Conservation (phyloP, 30 jellyfish, hydroid and myxozoan genomes). For the Pelagia noctiluca region DNA sequence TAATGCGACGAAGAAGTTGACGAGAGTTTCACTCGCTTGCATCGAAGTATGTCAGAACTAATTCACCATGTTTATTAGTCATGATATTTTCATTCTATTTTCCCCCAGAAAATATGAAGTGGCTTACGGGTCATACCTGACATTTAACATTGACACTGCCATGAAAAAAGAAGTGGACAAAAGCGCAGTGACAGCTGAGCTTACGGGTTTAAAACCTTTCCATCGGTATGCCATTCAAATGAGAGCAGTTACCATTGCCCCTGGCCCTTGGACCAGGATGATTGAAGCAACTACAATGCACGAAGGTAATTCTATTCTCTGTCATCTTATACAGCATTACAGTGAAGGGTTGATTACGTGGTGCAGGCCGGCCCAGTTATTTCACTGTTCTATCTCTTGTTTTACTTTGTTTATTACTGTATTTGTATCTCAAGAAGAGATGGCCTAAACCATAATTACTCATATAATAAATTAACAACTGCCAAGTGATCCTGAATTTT, state of each 20-base stretch:
- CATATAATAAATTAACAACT: too few species aligned
- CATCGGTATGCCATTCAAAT: conserved; percentile 58
- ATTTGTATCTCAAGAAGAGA: not conserved
- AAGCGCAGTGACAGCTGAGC: not conserved
- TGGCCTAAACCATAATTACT: not conserved
- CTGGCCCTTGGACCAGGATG: conserved; percentile 79
- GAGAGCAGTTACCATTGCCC: conserved; percentile 73
- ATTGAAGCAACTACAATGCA: conserved; percentile 50
- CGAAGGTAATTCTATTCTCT: conserved; percentile 45
- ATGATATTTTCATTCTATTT: too few species aligned
- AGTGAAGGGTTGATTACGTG: too few species aligned
- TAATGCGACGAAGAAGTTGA: too few species aligned
- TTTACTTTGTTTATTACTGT: not conserved
- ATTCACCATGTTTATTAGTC: too few species aligned
- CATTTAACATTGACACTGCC: conserved; percentile 50
- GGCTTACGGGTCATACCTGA: conserved; percentile 42
- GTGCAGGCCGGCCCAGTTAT: too few species aligned
- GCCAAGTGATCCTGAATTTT: too few species aligned
- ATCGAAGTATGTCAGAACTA: too few species aligned
- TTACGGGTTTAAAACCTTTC: conserved; percentile 56
- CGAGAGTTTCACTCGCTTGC: too few species aligned
- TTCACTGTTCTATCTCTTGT: not conserved
- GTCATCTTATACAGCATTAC: not conserved
- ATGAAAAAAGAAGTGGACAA: not conserved
- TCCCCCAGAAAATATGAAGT: conserved; percentile 68